Evolutionary conservation across 2,113 vertebrate genomes (phyloP).

Genomic region (Arizona elegans): DNA sequence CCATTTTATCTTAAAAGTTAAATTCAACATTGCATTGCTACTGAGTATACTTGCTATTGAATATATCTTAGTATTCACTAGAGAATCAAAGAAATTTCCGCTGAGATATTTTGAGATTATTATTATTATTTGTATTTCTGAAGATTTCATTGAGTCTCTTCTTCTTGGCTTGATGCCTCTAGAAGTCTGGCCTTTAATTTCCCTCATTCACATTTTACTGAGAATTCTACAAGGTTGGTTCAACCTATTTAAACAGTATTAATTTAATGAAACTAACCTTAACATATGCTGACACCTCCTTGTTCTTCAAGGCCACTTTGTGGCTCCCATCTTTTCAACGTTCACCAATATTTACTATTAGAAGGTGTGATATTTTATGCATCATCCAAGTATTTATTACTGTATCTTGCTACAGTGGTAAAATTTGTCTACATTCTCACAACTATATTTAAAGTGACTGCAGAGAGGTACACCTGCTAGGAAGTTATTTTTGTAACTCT

Average conservation of each 20-base stretch:
- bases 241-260: not conserved
- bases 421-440: not conserved
- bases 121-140: not conserved
- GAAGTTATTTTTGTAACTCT: not conserved
- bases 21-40: not conserved
- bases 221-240: not conserved
- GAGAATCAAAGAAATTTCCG: not conserved
- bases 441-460: not conserved
- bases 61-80: not conserved
- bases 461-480: not conserved
- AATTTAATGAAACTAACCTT: not conserved
- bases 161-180: not conserved
- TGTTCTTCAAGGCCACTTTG: not conserved
- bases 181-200: not conserved
- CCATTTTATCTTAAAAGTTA: not conserved
- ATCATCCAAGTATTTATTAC: not conserved
- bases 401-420: not conserved
- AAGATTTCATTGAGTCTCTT: not conserved
- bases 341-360: not conserved
- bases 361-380: not conserved
- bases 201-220: not conserved
- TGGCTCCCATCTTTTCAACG: not conserved
- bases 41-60: not conserved
- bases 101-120: not conserved
- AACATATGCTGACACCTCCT: not conserved